Evolutionary conservation across 1,140 invertebrate genomes (phyloP).

Genomic region (Zaprionus nigranus): DNA sequence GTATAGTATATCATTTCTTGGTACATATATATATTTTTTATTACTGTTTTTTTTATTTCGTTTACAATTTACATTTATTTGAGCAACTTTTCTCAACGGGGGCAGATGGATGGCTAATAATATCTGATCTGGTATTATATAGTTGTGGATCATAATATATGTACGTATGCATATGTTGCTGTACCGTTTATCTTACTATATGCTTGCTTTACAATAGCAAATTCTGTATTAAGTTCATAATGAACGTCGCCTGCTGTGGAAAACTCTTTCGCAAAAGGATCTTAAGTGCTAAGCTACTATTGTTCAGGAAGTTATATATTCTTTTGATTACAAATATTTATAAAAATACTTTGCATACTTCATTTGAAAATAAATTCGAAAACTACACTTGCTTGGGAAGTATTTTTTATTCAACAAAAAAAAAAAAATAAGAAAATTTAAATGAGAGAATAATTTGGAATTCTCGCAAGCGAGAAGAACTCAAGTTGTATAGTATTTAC

Average conservation of each 20-base stretch:
- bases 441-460: no score
- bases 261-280: not conserved
- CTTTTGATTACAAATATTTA: constrained; percentile 13
- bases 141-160: constrained; percentile 47
- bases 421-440: not conserved
- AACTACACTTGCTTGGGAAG: not conserved
- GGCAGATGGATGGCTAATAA: constrained; percentile 36
- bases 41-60: not conserved
- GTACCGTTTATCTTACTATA: not conserved
- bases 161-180: constrained; percentile 9
- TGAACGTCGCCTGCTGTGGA: constrained; percentile 16
- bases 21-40: not conserved
- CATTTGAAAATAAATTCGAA: constrained; percentile 8
- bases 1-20: not conserved
- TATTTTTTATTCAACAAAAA: not conserved
- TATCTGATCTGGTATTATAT: constrained; percentile 64
- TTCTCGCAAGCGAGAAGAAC: not conserved
- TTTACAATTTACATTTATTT: constrained; percentile 51
- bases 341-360: constrained; percentile 5
- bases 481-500: constrained; percentile 7
- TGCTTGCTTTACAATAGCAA: constrained; percentile 31
- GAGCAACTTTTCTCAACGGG: constrained; percentile 53
- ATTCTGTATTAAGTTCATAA: constrained; percentile 12
- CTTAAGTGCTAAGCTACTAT: constrained; percentile 1
- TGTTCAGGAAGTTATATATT: constrained; percentile 1